Evolutionary conservation across 1,140 invertebrate genomes (phyloP).

Genomic region (Drosophila mojavensis): DNA sequence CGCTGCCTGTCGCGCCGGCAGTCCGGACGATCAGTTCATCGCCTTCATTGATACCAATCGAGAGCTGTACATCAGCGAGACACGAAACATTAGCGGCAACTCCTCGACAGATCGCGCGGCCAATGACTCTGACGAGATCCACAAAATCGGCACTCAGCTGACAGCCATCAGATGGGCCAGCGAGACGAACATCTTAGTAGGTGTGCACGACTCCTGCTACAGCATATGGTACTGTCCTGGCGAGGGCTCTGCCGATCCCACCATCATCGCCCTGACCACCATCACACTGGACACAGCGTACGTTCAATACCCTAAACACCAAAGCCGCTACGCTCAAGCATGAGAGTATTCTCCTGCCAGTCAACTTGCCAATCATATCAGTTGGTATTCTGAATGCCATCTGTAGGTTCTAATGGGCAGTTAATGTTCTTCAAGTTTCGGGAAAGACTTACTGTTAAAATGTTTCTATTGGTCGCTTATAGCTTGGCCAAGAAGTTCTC

Average conservation of each 20-base stretch:
- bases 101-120: neutral
- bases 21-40: conserved; percentile 87
- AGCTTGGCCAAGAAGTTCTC: too few species aligned
- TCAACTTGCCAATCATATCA: too few species aligned
- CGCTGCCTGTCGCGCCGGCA: conserved; percentile 90
- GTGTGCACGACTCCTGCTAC: conserved; percentile 91
- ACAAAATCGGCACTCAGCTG: conserved; percentile 92
- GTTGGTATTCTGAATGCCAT: too few species aligned
- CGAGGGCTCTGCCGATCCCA: conserved; percentile 90
- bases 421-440: too few species aligned
- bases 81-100: conserved; percentile 84
- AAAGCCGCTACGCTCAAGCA: neutral
- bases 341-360: neutral
- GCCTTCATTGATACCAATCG: conserved; percentile 93
- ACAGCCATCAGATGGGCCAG: conserved; percentile 93
- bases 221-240: conserved; percentile 95
- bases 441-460: too few species aligned
- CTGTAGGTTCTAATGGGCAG: too few species aligned
- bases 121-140: conserved; percentile 78
- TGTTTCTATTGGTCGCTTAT: too few species aligned
- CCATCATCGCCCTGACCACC: conserved; percentile 86
- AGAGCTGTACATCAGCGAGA: conserved; percentile 90
- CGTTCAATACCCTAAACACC: conserved; percentile 84
- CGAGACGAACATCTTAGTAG: conserved; percentile 92
- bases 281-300: conserved; percentile 86